Evolutionary conservation across 2,797 vertebrate species (phyloP).

Genomic region (Sus cebifrons): DNA sequence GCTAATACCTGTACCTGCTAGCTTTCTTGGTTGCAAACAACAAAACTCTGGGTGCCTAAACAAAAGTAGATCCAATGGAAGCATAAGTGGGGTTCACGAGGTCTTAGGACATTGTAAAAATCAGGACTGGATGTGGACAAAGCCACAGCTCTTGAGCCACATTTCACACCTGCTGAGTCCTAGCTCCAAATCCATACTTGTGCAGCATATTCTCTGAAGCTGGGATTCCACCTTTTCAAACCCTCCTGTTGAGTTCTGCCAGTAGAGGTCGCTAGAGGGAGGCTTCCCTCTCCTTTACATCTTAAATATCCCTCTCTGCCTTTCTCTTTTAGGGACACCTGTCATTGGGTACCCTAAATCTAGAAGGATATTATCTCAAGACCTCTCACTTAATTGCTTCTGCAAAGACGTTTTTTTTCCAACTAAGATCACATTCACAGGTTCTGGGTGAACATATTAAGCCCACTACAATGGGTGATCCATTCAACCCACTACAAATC

Average conservation of each 20-base stretch:
- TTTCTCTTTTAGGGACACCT: background rate
- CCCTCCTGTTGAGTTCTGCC: background rate
- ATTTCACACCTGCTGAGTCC: background rate
- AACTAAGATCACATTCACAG: background rate
- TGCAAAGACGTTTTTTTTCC: background rate
- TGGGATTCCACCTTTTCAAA: background rate
- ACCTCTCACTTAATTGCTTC: background rate
- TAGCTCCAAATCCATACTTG: background rate
- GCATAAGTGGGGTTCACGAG: background rate
- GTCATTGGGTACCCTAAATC: background rate
- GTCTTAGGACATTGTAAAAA: background rate
- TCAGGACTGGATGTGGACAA: background rate
- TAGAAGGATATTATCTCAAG: background rate
- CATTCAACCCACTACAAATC: background rate
- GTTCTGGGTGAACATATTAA: background rate
- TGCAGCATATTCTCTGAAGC: background rate
- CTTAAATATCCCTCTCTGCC: background rate
- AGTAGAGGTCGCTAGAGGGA: background rate
- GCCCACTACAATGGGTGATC: background rate
- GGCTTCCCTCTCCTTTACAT: background rate
- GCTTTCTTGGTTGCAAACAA: background rate
- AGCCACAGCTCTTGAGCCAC: background rate
- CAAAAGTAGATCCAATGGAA: background rate
- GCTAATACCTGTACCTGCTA: background rate
- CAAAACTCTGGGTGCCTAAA: background rate